Percentiles rank a stretch among this genome's conserved stretches.
These are phyloP conservation scores for Tipula unca DNA, from an alignment of 2,888 invertebrate genomes.

Conservation along the genomic window DNA sequence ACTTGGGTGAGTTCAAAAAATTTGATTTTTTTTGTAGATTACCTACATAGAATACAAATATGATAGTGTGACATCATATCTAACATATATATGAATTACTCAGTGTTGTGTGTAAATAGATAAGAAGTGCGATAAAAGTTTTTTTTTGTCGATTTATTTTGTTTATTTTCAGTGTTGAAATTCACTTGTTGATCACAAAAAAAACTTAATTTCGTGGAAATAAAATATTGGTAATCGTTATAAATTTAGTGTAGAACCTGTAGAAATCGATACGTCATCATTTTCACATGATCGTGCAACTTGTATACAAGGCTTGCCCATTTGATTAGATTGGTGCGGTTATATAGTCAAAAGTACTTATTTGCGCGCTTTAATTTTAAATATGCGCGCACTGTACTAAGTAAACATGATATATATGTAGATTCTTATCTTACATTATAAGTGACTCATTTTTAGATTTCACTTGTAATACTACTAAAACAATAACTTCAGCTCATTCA, in stretches of 20 bases:
- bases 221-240: not conserved
- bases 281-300: too few species aligned
- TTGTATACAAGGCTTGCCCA: too few species aligned
- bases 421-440: not conserved
- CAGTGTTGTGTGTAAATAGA: not conserved
- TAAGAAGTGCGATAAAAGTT: not conserved
- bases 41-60: not conserved
- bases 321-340: too few species aligned
- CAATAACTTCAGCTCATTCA: not conserved
- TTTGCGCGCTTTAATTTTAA: not conserved
- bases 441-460: not conserved
- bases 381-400: not conserved
- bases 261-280: not conserved
- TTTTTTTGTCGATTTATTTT: not conserved
- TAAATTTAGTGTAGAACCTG: not conserved
- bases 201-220: not conserved
- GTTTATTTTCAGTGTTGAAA: not conserved
- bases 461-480: not conserved
- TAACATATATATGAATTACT: not conserved
- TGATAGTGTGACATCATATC: not conserved
- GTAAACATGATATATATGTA: not conserved
- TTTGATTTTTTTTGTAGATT: not conserved
- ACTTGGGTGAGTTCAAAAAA: slow-evolving; percentile 59
- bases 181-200: not conserved
- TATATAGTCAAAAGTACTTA: not conserved